phyloP scores from a whole-genome alignment of 1,140 invertebrate species.

The Drosophila melanogaster region DNA sequence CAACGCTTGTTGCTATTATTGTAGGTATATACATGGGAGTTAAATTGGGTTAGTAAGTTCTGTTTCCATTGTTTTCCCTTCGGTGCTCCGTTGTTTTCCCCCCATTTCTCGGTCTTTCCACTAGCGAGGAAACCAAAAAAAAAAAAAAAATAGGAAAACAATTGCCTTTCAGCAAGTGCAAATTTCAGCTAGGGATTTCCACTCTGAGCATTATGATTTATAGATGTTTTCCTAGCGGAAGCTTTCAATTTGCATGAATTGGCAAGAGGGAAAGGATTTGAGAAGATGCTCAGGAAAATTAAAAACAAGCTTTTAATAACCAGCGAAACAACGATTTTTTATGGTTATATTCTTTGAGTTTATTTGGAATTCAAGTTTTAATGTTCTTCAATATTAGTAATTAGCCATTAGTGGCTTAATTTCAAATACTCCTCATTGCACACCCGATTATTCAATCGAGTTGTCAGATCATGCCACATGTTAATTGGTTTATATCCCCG shows the following conservation, averaged over 20 bases:
- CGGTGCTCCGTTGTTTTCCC: constrained; percentile 14
- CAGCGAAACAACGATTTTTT: not conserved
- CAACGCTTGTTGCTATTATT: constrained; percentile 47
- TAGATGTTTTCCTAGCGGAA: constrained; percentile 12
- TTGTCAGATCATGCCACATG: constrained; percentile 21
- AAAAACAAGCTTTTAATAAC: constrained; percentile 2
- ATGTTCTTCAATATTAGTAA: too few species aligned
- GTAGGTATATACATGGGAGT: constrained; percentile 51
- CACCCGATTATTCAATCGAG: not conserved
- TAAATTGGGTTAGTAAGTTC: constrained; percentile 74
- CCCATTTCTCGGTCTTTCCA: constrained; percentile 7
- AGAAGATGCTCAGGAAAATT: not conserved
- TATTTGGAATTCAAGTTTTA: too few species aligned
- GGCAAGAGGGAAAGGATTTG: constrained; percentile 13
- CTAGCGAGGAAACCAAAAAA: constrained; percentile 13
- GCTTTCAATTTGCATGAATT: constrained; percentile 50
- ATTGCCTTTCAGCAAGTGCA: constrained; percentile 55
- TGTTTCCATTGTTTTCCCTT: constrained; percentile 64
- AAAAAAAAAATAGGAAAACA: constrained; percentile 31
- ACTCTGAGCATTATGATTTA: constrained; percentile 36
- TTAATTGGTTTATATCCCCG: constrained; percentile 31
- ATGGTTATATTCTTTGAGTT: not conserved
- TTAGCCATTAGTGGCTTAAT: not conserved
- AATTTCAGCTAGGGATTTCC: constrained; percentile 44
- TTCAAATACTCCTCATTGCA: not conserved